These are phyloP conservation scores for Loxodonta africana DNA, from an alignment of 2,113 vertebrate genomes.

Conservation along the genomic window DNA sequence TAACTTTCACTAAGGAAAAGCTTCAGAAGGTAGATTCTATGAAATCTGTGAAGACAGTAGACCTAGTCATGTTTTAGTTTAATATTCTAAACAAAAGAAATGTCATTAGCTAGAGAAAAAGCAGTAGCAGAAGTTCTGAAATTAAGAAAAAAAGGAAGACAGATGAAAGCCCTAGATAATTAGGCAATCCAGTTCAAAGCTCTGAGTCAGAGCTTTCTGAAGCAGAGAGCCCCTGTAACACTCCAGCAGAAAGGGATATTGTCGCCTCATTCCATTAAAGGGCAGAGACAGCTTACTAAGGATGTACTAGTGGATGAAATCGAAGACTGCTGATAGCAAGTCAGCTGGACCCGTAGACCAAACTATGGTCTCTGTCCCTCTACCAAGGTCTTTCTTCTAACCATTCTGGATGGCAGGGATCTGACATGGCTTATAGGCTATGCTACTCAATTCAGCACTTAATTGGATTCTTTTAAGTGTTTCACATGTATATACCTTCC, in stretches of 20 bases:
- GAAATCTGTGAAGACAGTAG: not conserved
- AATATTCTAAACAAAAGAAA: slow-evolving; percentile 32
- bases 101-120: not conserved
- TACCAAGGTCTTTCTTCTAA: not conserved
- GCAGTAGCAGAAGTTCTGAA: slow-evolving; percentile 51
- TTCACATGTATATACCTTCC: not conserved
- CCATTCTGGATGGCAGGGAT: not conserved
- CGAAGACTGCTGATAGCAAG: not conserved
- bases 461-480: not conserved
- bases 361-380: not conserved
- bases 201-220: slow-evolving; percentile 56
- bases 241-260: not conserved
- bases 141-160: slow-evolving; percentile 13
- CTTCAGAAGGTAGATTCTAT: slow-evolving; percentile 39
- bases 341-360: not conserved
- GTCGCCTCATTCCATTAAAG: slow-evolving; percentile 17
- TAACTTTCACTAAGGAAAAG: slow-evolving; percentile 18
- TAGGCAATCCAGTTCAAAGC: slow-evolving; percentile 65
- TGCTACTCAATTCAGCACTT: not conserved
- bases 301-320: not conserved
- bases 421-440: not conserved
- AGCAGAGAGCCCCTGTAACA: not conserved
- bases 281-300: not conserved
- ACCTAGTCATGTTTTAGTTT: not conserved
- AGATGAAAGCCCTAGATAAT: slow-evolving; percentile 66